Conservation (phyloP, 2,888 invertebrate genomes). For the Alentia gelatinosa region DNA sequence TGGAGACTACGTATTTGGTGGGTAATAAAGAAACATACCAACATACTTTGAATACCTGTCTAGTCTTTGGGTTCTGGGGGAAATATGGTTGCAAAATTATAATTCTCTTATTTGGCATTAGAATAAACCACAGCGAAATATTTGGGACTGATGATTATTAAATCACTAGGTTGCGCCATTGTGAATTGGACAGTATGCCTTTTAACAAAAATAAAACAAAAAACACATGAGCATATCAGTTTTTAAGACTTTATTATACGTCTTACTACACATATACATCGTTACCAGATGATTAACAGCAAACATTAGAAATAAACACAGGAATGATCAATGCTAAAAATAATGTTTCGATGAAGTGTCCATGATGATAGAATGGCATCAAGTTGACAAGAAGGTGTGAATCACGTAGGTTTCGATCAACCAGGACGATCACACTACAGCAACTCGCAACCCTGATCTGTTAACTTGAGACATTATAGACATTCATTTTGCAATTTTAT, state of each 20-base stretch:
- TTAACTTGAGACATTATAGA: constrained; percentile 23
- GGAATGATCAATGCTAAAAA: constrained; percentile 48
- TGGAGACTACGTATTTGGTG: too few species aligned
- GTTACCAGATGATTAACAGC: constrained; percentile 53
- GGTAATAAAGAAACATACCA: too few species aligned
- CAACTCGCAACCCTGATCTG: background rate
- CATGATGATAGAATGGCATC: constrained; percentile 33
- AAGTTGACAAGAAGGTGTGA: background rate
- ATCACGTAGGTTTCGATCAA: background rate
- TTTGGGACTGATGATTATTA: too few species aligned
- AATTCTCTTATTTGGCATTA: too few species aligned
- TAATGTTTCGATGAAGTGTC: constrained; percentile 46
- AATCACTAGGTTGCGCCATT: too few species aligned
- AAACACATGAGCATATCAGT: background rate
- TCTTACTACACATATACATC: constrained; percentile 37
- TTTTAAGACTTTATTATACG: constrained; percentile 31
- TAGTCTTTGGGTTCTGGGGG: too few species aligned
- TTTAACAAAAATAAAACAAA: background rate
- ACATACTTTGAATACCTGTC: too few species aligned
- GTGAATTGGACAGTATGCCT: too few species aligned
- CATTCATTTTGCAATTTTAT: constrained; percentile 48
- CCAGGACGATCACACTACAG: background rate
- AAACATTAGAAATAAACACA: constrained; percentile 5
- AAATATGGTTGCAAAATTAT: too few species aligned
- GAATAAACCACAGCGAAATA: too few species aligned